These are phyloP conservation scores for Protonibea diacanthus DNA, from an alignment of 2,797 vertebrate genomes.

Conservation along the genomic window DNA sequence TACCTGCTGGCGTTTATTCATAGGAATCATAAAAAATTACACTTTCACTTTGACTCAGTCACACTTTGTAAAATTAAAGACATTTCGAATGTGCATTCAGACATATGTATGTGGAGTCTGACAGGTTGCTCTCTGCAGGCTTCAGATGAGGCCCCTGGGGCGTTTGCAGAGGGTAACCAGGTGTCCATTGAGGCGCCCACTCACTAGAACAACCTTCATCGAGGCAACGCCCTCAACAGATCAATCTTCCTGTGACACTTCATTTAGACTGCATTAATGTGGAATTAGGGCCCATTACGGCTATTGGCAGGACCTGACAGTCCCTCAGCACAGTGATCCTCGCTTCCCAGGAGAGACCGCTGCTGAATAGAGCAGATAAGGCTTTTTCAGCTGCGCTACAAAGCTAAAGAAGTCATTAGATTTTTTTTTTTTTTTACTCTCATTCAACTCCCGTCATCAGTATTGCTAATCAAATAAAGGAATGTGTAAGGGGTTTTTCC, in stretches of 20 bases:
- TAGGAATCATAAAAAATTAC: constrained; percentile 52
- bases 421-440: constrained; percentile 59
- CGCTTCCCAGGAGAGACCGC: constrained; percentile 79
- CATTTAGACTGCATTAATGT: constrained; percentile 98
- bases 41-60: constrained; percentile 43
- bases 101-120: constrained; percentile 31
- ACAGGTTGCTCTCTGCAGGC: constrained; percentile 65
- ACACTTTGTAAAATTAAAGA: constrained; percentile 50
- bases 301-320: constrained; percentile 94
- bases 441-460: constrained; percentile 81
- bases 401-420: constrained; percentile 82
- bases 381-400: constrained; percentile 73
- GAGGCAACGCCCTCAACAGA: constrained; percentile 89
- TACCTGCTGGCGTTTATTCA: constrained; percentile 63
- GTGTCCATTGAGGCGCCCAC: constrained; percentile 86
- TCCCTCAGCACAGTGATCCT: constrained; percentile 85
- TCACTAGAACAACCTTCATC: constrained; percentile 89
- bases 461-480: constrained; percentile 86
- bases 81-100: constrained; percentile 30
- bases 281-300: constrained; percentile 94
- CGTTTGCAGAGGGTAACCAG: constrained; percentile 81
- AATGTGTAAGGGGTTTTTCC: constrained; percentile 77
- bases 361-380: constrained; percentile 87
- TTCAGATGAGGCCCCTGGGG: constrained; percentile 82
- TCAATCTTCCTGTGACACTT: constrained; percentile 97